A percentile compares a stretch with the other conserved stretches of the same genome.
Evolutionary conservation across 2,113 vertebrate species (phyloP).

Genomic region (Grammatotria lemairii): DNA sequence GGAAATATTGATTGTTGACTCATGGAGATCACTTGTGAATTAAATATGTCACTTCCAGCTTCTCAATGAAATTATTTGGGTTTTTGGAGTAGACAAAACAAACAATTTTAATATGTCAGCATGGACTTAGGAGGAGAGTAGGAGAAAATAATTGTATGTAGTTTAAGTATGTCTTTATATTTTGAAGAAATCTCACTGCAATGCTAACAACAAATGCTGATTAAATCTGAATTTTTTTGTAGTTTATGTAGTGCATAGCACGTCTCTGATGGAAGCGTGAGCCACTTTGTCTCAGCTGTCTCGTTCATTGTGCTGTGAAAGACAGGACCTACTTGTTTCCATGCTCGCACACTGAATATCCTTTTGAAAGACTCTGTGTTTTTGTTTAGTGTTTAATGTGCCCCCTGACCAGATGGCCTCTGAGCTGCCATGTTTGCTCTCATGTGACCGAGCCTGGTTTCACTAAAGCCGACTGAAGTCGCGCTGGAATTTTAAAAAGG

Average conservation of each 20-base stretch:
- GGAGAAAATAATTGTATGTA: background rate
- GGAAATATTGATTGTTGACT: background rate
- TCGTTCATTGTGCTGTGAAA: background rate
- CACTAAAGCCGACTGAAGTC: slow-evolving; percentile 46
- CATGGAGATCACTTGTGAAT: background rate
- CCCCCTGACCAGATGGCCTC: slow-evolving; percentile 54
- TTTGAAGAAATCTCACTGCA: background rate
- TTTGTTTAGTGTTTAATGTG: slow-evolving; percentile 52
- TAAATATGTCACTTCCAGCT: background rate
- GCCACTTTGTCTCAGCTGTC: background rate
- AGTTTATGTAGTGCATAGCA: background rate
- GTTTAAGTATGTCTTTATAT: background rate
- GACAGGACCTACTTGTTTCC: background rate
- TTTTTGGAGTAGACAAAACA: background rate
- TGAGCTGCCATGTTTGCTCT: slow-evolving; percentile 30
- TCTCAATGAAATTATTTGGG: background rate
- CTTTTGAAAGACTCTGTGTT: slow-evolving; percentile 30
- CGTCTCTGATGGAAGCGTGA: background rate
- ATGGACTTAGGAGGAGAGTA: background rate
- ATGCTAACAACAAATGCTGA: background rate
- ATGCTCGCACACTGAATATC: background rate
- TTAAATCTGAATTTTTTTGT: background rate
- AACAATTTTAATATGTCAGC: background rate
- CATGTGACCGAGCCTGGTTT: slow-evolving; percentile 24
- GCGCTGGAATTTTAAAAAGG: slow-evolving; percentile 64